A percentile compares a stretch with the other conserved stretches of the same genome.
These are phyloP conservation scores for Lophochroa leadbeateri DNA, from an alignment of 2,113 vertebrate species.

Conservation along the genomic window DNA sequence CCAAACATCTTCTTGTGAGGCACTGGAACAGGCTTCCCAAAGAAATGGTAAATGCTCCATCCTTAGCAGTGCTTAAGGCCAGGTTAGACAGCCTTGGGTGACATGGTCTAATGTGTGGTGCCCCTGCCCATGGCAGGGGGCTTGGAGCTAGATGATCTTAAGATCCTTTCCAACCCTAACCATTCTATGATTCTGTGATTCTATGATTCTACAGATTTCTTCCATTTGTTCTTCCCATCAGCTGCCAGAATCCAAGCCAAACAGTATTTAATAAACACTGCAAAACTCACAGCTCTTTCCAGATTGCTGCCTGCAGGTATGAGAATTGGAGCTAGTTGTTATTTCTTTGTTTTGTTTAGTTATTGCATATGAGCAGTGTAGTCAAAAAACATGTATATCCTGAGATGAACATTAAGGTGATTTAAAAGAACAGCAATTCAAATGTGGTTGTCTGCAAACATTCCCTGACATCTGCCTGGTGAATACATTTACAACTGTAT, in stretches of 20 bases:
- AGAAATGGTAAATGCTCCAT: not conserved
- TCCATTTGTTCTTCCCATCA: not conserved
- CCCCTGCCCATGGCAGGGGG: too few relatives aligned
- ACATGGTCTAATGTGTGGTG: not conserved
- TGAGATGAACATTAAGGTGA: not conserved
- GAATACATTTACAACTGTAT: not conserved
- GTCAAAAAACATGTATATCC: not conserved
- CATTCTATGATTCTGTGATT: not conserved
- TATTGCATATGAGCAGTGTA: not conserved
- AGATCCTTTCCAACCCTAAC: not conserved
- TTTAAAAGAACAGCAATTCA: not conserved
- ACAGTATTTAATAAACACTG: not conserved
- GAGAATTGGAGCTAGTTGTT: not conserved
- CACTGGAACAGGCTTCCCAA: not conserved
- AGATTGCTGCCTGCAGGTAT: not conserved
- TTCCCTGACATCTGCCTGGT: not conserved
- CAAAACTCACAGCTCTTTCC: not conserved
- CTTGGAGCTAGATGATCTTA: not conserved
- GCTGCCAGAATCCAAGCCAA: not conserved
- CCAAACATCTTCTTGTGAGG: not conserved
- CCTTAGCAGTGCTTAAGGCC: not conserved
- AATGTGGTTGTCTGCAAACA: not conserved
- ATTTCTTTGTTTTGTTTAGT: not conserved
- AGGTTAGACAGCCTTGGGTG: not conserved
- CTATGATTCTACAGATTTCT: not conserved